Evolutionary conservation across 2,888 invertebrate genomes (phyloP).

Genomic region (Marronus borbonicus): DNA sequence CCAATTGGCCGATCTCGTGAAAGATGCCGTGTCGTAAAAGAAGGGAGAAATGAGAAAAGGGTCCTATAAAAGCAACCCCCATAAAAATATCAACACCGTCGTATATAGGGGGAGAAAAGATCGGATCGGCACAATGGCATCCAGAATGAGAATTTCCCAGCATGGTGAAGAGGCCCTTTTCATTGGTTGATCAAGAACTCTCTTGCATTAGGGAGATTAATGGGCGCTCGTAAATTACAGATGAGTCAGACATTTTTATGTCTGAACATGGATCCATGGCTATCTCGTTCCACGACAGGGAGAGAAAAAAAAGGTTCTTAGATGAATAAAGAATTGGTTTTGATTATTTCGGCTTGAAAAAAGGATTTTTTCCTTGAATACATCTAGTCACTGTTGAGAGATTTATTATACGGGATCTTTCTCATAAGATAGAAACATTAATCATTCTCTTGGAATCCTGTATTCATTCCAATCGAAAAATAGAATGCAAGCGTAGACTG

Average conservation of each 20-base stretch:
- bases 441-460: constrained; percentile 6
- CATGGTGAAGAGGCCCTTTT: constrained; percentile 44
- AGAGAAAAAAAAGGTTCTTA: constrained; percentile 23
- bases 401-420: constrained; percentile 33
- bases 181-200: constrained; percentile 48
- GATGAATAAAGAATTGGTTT: constrained; percentile 38
- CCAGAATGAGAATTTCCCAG: constrained; percentile 38
- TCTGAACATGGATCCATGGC: constrained; percentile 38
- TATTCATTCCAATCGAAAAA: constrained; percentile 13
- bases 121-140: constrained; percentile 42
- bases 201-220: constrained; percentile 47
- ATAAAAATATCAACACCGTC: constrained; percentile 43
- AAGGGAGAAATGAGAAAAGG: constrained; percentile 48
- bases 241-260: constrained; percentile 51
- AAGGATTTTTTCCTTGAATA: constrained; percentile 31
- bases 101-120: constrained; percentile 36
- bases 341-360: constrained; percentile 29
- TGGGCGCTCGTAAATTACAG: constrained; percentile 49
- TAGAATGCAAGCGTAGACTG: neutral
- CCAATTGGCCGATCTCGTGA: constrained; percentile 51
- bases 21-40: constrained; percentile 47
- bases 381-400: constrained; percentile 1
- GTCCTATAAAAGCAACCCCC: constrained; percentile 50
- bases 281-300: constrained; percentile 23
- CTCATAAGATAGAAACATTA: constrained; percentile 23